Base-by-base conservation (phyloP, 2,113 vertebrate species). In the Rhinopomastus cyanomelas region DNA sequence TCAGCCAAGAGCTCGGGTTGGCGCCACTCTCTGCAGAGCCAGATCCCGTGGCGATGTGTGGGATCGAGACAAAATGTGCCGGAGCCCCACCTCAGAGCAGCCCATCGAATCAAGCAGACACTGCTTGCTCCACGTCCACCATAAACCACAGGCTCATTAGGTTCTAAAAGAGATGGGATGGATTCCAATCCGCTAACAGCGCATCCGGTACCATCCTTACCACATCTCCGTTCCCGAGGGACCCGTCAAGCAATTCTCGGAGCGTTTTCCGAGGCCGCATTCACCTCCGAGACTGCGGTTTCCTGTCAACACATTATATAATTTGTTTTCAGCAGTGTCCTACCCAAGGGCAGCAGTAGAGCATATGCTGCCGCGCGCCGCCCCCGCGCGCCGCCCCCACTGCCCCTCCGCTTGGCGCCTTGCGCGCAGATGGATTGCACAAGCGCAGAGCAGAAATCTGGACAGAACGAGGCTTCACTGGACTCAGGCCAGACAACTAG, bases 301-400 rank as follows among this genome's bases (percentile, higher is more conserved):
- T 91, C 91, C 93, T 95, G 89, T 94, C 96, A 96, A 93, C 87
- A 93, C 86, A 91, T 97, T 96, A 96, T 87, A 88, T 96, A 97
- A 94, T 95, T 95, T 94, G 89, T 95, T 95, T 96, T 96, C 92
- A 94, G 88, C 84, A 60, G 59, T 90, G 92, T 92, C 87, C 94
- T 96, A 93, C 90, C 92, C 96, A 96, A 96, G 95, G 94, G 90
- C 93, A 96, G 95, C 89, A 87, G 61, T 72, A 90, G 92, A 96
- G 81, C 94, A 96, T 96, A 96, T 95, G 94, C 67, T 96, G 61
- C 23, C 91, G 61, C 77, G 46, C 87, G 79, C 90, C 87, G 96
- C 91, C 90, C 88, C 83, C 89, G 90, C 60, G 76, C 37, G 96
- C 83, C 11, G 44, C 79, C 88, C 92, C 78, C 79, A 53, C 59